These are phyloP conservation scores for Drosophila incognita DNA, from an alignment of 2,888 invertebrate species.

Conservation along the genomic window DNA sequence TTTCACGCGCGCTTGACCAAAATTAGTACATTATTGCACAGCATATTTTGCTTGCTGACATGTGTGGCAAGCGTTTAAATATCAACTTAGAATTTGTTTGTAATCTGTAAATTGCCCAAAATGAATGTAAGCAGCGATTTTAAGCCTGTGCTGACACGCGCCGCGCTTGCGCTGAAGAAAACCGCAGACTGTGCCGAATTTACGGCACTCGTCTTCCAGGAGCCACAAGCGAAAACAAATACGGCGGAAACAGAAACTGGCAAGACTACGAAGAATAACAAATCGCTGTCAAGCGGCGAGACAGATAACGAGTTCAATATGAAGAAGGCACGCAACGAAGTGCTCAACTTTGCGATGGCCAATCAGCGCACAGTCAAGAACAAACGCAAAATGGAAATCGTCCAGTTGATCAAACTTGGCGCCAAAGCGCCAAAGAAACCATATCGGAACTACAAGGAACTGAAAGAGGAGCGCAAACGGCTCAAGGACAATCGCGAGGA, in stretches of 20 bases:
- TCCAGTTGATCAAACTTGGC: slow-evolving; percentile 91
- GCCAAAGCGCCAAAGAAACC: slow-evolving; percentile 91
- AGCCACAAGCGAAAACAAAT: slow-evolving; percentile 48
- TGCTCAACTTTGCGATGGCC: slow-evolving; percentile 93
- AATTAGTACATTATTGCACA: slow-evolving; percentile 79
- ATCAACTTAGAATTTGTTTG: background rate
- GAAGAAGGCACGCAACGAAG: slow-evolving; percentile 91
- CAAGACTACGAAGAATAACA: background rate
- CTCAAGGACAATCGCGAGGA: slow-evolving; percentile 86
- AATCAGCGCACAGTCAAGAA: slow-evolving; percentile 89
- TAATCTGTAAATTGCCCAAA: background rate
- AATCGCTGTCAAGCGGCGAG: background rate
- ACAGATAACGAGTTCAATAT: slow-evolving; percentile 87
- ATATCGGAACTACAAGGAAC: slow-evolving; percentile 90
- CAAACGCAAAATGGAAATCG: slow-evolving; percentile 92
- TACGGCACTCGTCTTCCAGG: slow-evolving; percentile 80
- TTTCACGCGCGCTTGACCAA: slow-evolving; percentile 20
- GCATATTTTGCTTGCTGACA: slow-evolving; percentile 24
- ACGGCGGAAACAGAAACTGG: background rate
- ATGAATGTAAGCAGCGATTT: slow-evolving; percentile 70
- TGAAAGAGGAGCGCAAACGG: slow-evolving; percentile 87
- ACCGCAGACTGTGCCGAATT: slow-evolving; percentile 59
- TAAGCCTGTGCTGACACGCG: slow-evolving; percentile 82
- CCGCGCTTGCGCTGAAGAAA: slow-evolving; percentile 76
- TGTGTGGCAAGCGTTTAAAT: slow-evolving; percentile 84